These are phyloP conservation scores for Polyommatus iphigenia DNA, from an alignment of 2,888 invertebrate species.

Conservation along the genomic window DNA sequence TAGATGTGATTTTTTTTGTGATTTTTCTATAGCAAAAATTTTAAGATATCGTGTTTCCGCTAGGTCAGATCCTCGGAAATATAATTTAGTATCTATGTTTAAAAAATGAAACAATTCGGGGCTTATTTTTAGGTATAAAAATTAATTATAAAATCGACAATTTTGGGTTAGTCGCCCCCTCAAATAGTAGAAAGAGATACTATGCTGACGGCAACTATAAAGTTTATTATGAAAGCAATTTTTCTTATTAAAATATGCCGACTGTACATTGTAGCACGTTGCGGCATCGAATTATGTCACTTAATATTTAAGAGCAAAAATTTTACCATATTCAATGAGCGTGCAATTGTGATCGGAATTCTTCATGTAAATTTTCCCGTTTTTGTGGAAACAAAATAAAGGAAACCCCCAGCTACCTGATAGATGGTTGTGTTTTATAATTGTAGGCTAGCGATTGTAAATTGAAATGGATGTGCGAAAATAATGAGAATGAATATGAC, in stretches of 20 bases:
- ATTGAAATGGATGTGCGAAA: constrained; percentile 19
- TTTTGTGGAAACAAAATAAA: neutral
- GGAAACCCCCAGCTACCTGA: neutral
- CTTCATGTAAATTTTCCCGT: neutral
- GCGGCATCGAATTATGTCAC: constrained; percentile 18
- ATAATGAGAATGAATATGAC: constrained; percentile 14
- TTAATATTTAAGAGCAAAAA: constrained; percentile 29
- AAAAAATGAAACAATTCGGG: no score
- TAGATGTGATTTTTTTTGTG: no score
- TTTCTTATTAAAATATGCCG: neutral
- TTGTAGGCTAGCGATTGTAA: constrained; percentile 9
- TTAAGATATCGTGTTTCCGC: no score
- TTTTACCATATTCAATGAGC: constrained; percentile 21
- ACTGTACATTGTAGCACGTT: neutral
- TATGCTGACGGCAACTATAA: neutral
- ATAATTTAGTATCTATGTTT: no score
- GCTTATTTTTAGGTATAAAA: no score
- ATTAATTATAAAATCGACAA: no score
- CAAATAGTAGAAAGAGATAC: no score
- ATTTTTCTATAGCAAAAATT: no score
- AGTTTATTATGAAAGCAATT: neutral
- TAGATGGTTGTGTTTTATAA: constrained; percentile 9
- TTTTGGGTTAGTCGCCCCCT: no score
- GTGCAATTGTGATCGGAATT: constrained; percentile 19
- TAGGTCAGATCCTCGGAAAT: no score